Evolutionary conservation across 2,888 invertebrate genomes (phyloP), one percentile per base, ranked within the genome.

Genomic region (Hyposoter didymator): DNA sequence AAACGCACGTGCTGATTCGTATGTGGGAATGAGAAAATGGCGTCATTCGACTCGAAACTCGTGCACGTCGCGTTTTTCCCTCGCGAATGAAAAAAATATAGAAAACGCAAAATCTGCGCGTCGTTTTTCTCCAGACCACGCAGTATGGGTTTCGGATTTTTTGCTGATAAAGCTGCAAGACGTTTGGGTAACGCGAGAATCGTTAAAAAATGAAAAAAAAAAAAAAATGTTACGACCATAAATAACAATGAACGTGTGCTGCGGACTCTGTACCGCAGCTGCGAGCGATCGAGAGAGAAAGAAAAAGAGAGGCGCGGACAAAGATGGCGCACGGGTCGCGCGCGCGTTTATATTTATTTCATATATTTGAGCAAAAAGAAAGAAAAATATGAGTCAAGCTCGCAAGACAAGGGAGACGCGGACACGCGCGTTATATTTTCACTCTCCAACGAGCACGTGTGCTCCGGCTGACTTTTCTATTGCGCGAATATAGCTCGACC

Each of bases 241-340:
- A n/a, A 66, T 47, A 72, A 74, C 78, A 84, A 83, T 70, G 72
- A 39, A 49, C 62, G 45, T 64, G 66, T 76, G 79, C 55, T 66
- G 17, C 80, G 81, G 74, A 87, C 86, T 86, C 81, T 87, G 87
- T 76, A 74, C 79, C 83, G 85, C 88, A 88, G 88, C 86, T 88
- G 88, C 78, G 47, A 73, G 14, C 67, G 45, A 79, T 74, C 66
- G 17, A 39, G 79, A 52, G 73, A 35, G 32, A 59, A 22, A 59
- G 67, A 47, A 19, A 52, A 43, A n/a, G 28, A 70, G 28, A 69
- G 43, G 76, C 28, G 69, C 14, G 28, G 28, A 43, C 55, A 59
- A 67, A 19, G 45, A n/a, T 45, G 66, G 64, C 35, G 49, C 79
- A 32, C 66, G 49, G 47, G 62, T 72, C 14, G 59, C 75, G 5